Evolutionary conservation across 2,113 vertebrate genomes (phyloP).

Genomic region (Nasalis larvatus): DNA sequence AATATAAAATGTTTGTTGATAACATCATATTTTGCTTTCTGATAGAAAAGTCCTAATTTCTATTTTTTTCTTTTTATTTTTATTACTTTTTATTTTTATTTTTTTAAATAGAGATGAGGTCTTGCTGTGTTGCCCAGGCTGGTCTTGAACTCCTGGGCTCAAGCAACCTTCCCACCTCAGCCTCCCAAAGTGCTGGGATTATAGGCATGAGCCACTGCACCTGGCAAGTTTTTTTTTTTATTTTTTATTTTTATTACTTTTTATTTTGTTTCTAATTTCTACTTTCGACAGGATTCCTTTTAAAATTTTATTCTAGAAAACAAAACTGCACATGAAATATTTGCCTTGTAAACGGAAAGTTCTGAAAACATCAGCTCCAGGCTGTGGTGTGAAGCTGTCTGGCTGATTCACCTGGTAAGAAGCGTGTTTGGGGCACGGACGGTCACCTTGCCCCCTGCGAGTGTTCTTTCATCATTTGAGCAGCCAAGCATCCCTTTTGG

Average conservation of each 20-base stretch:
- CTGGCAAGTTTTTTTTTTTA: too few relatives aligned
- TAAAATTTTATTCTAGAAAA: slow-evolving; percentile 22
- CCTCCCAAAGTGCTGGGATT: too few relatives aligned
- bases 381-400: background rate
- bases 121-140: too few relatives aligned
- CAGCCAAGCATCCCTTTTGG: background rate
- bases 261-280: background rate
- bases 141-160: too few relatives aligned
- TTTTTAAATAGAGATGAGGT: too few relatives aligned
- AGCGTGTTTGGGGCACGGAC: background rate
- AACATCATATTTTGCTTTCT: slow-evolving; percentile 25
- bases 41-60: background rate
- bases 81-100: too few relatives aligned
- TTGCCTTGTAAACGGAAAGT: background rate
- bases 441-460: background rate
- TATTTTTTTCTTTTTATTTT: too few relatives aligned
- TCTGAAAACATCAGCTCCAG: background rate
- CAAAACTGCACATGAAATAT: background rate
- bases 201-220: too few relatives aligned
- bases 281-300: background rate
- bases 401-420: background rate
- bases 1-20: slow-evolving; percentile 21
- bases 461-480: background rate
- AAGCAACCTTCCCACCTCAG: too few relatives aligned
- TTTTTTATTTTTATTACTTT: too few relatives aligned